Base-by-base conservation (phyloP, 2,113 vertebrate genomes). In the Ancistrus triradiatus region DNA sequence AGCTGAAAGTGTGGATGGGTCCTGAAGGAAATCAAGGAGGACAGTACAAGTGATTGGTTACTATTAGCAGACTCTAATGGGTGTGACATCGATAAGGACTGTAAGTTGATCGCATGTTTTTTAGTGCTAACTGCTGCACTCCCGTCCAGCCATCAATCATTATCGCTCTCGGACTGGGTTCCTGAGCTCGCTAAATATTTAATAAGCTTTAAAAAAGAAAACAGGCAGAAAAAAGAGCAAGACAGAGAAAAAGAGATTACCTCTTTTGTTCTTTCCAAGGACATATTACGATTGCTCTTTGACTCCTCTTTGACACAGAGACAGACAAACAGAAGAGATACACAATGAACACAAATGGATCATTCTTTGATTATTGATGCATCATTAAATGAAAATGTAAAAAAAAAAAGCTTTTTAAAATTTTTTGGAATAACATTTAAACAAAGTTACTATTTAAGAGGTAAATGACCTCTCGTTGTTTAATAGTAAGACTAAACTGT, bases 71-170 rank as follows among this genome's bases (percentile, higher is more conserved):
- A 53, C 76, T 61, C 85, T 89, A 89, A 91, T 91, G 89, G 88
- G 84, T 86, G 85, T 84, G 61, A 60, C 73, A 85, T 88, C 86
- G 87, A 88, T 90, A 82, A 85, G 85, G 79, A 64, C 77, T 69
- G 89, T 89, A 90, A 91, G 84, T 74, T 75, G 86, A 90, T 88
- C 87, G 81, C 78, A 56, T 69, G 70, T 59, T 70, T 89, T 87
- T 89, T 84, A 89, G 88, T 79, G 87, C 88, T 90, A 87, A 88
- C 87, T 84, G 81, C 84, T 86, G 81, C 77, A 78, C 56, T 75
- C 78, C 67, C 77, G 70, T 79, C 73, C 70, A 68, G 77, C 68
- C 79, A 86, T 83, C 82, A 85, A 83, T 87, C 88, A 88, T 87
- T 88, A 85, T 84, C 80, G 84, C 81, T 78, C 80, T 87, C 82